Conservation (phyloP, 2,888 invertebrate species). For the Lissocephala sabroskyi region DNA sequence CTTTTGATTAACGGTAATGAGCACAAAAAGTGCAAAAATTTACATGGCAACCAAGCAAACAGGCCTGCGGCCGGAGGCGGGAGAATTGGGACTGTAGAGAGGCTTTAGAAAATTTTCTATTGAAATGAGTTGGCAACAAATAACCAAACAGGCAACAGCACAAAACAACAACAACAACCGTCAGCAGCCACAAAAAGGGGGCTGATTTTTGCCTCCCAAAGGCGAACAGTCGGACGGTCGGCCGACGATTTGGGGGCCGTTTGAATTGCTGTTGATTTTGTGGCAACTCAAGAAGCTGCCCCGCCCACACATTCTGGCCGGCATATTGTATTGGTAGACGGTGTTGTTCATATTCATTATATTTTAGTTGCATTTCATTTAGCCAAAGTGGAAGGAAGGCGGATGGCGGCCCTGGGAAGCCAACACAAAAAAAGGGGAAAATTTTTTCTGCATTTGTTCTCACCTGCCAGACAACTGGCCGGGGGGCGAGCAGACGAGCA, state of each 20-base stretch:
- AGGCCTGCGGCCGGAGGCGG: slow-evolving; percentile 1
- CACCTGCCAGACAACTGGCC: too few species aligned
- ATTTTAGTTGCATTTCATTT: slow-evolving; percentile 31
- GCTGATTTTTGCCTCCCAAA: slow-evolving; percentile 19
- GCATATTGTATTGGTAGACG: background rate
- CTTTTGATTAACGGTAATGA: slow-evolving; percentile 60
- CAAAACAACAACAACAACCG: slow-evolving; percentile 10
- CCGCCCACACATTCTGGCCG: background rate
- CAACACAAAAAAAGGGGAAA: too few species aligned
- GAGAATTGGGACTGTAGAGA: slow-evolving; percentile 27
- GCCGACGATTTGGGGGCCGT: slow-evolving; percentile 57
- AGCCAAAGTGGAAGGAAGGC: slow-evolving; percentile 8
- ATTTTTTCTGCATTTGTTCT: too few species aligned
- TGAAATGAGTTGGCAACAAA: slow-evolving; percentile 44
- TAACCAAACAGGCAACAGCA: slow-evolving; percentile 3
- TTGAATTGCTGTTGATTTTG: slow-evolving; percentile 26
- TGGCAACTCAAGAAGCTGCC: background rate
- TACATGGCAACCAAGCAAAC: slow-evolving; percentile 60
- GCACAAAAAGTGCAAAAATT: slow-evolving; percentile 60
- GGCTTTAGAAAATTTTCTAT: slow-evolving; percentile 41
- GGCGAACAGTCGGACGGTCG: too few species aligned
- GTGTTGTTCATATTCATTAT: slow-evolving; percentile 30
- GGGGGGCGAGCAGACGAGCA: too few species aligned
- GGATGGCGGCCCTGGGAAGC: too few species aligned
- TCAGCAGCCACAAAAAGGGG: slow-evolving; percentile 10